Evolutionary conservation across 2,113 vertebrate species (phyloP).

Genomic region (Peromyscus californicus): DNA sequence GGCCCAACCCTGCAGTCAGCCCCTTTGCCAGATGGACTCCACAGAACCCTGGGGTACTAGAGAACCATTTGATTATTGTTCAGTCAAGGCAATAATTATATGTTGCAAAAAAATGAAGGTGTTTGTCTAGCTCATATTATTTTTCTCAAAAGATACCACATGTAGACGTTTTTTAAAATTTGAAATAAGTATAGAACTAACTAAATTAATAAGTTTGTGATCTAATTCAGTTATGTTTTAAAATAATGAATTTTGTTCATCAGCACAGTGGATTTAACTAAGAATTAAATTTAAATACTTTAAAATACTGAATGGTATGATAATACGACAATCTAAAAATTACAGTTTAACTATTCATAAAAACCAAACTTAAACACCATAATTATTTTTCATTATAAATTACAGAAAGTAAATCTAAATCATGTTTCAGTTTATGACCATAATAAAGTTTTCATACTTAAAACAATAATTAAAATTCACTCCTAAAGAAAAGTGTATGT

Average conservation of each 20-base stretch:
- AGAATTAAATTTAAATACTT: slow-evolving; percentile 66
- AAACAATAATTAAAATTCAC: slow-evolving; percentile 72
- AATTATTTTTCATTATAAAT: slow-evolving; percentile 69
- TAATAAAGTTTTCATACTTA: slow-evolving; percentile 71
- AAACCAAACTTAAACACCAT: slow-evolving; percentile 63
- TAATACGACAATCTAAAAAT: slow-evolving; percentile 50
- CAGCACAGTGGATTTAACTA: slow-evolving; percentile 56
- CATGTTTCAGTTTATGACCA: slow-evolving; percentile 58
- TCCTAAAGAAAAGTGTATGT: slow-evolving; percentile 76
- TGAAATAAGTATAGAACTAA: slow-evolving; percentile 44
- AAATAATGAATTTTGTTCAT: slow-evolving; percentile 50
- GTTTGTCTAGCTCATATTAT: slow-evolving; percentile 42
- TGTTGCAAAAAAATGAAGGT: slow-evolving; percentile 2
- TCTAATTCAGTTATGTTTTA: slow-evolving; percentile 46
- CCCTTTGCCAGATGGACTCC: not conserved
- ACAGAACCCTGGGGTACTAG: not conserved
- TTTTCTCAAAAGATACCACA: slow-evolving; percentile 44
- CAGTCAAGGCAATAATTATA: slow-evolving; percentile 25
- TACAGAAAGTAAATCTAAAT: slow-evolving; percentile 70
- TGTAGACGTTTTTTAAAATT: slow-evolving; percentile 37
- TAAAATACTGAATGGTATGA: slow-evolving; percentile 39
- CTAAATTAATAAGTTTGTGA: slow-evolving; percentile 44
- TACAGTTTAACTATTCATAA: slow-evolving; percentile 57
- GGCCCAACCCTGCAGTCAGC: not conserved
- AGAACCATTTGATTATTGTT: slow-evolving; percentile 56